phyloP scores from a whole-genome alignment of 2,797 vertebrate species.

The Ceryle rudis region DNA sequence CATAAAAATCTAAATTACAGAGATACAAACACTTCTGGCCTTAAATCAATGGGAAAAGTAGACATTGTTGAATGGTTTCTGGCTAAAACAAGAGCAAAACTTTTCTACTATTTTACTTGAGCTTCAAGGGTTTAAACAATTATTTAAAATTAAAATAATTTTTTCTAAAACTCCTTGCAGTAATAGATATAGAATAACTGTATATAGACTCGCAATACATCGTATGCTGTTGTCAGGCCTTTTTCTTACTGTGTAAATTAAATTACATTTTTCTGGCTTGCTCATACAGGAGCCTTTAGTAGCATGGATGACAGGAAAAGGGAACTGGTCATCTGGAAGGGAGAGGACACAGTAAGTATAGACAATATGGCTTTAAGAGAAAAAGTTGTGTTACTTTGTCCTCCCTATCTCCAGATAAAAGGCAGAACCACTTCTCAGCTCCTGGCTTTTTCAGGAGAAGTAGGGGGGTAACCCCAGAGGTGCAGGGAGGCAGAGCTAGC shows the following conservation, averaged over 20 bases:
- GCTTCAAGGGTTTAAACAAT: background rate
- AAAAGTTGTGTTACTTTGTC: background rate
- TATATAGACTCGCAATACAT: background rate
- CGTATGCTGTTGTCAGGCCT: background rate
- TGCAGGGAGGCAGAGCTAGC: background rate
- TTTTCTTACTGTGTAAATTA: background rate
- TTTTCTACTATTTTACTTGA: background rate
- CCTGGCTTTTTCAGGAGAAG: background rate
- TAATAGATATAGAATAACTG: background rate
- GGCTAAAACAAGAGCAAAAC: background rate
- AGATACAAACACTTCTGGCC: background rate
- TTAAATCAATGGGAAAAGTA: background rate
- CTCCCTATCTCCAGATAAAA: background rate
- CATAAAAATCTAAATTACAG: slow-evolving; percentile 1
- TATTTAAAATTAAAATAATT: background rate
- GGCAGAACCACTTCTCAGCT: background rate
- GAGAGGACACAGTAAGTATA: background rate
- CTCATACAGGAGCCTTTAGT: background rate
- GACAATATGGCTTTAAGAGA: background rate
- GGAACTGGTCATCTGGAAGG: background rate
- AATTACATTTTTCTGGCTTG: background rate
- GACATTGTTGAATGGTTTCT: background rate
- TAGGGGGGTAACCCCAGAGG: background rate
- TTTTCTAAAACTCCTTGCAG: background rate
- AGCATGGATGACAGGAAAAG: background rate